Conservation (phyloP, 2,113 vertebrate genomes). For the Pseudopodoces humilis region DNA sequence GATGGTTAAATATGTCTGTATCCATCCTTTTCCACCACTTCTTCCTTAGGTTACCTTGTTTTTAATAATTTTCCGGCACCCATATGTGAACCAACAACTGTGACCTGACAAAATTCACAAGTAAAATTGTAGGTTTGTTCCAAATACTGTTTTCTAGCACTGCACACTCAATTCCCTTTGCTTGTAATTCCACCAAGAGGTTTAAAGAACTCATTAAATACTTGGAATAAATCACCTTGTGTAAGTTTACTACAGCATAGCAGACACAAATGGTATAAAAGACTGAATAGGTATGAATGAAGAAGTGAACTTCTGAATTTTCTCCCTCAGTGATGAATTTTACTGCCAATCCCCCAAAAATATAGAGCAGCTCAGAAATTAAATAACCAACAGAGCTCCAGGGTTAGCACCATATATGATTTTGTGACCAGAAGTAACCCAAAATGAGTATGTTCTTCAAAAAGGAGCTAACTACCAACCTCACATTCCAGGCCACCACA, state of each 20-base stretch:
- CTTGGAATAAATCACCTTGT: neutral
- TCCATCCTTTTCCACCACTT: neutral
- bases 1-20: neutral
- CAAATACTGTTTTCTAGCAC: neutral
- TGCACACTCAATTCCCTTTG: neutral
- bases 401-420: neutral
- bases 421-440: conserved; percentile 16
- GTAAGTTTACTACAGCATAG: neutral
- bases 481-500: neutral
- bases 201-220: neutral
- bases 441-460: conserved; percentile 1
- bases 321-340: neutral
- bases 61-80: neutral
- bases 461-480: neutral
- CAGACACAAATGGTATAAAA: neutral
- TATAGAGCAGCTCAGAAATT: neutral
- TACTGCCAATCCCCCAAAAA: neutral
- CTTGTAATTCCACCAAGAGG: neutral
- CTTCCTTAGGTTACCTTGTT: neutral
- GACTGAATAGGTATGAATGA: neutral
- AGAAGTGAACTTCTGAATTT: neutral
- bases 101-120: neutral
- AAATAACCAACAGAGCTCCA: neutral
- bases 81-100: neutral
- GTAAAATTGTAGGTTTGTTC: neutral